Evolutionary conservation across 2,888 invertebrate genomes (phyloP), one percentile per base, ranked within the genome.

Genomic region (Aphrophora alni): DNA sequence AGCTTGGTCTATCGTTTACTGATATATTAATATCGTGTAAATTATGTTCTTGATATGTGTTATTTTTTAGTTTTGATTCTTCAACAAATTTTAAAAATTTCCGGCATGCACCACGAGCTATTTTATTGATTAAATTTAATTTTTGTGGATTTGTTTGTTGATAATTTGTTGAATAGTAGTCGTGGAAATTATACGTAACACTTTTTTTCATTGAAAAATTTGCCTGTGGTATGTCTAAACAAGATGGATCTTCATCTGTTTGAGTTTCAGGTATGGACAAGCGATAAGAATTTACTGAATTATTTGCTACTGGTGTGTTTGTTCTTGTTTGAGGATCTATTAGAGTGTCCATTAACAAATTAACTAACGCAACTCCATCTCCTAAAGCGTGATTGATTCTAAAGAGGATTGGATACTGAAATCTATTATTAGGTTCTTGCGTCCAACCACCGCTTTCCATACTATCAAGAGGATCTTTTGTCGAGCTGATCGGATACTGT

Each of bases 361-460:
- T 88, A 59, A 91, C 86, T 12, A 92, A 85, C 4, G 90, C 89
- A 0, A 90, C 88, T 0, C 91, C 91, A 84, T 91, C 91, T 0
- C 91, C 91, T 0, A 91, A 85, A 5, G 90, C 88, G 86, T 91
- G 91, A 85, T 92, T 91, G 77, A 91, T 88, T 81, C 91, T 88
- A 83, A 91, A 89, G 80, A 91, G 85, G 38, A 91, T 86, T 0
- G 90, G 90, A 70, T 87, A 87, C 84, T 38, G 86, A 84, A 81
- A 84, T 82, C 81, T 83, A 24, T 33, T 69, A 25, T 74, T 69
- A 24, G 74, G 68, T n/a, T 74, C 59, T 3, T 51, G 74, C 1
- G 72, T 70, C 68, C 72, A 69, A 38, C 84, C 85, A 74, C 79
- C 78, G 78, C 87, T 82, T 82, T 80, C 78, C 78, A 82, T 82